A percentile compares a stretch with the other conserved stretches of the same genome.
Conservation (phyloP, 2,888 invertebrate genomes). For the Drosophila melanosoma region DNA sequence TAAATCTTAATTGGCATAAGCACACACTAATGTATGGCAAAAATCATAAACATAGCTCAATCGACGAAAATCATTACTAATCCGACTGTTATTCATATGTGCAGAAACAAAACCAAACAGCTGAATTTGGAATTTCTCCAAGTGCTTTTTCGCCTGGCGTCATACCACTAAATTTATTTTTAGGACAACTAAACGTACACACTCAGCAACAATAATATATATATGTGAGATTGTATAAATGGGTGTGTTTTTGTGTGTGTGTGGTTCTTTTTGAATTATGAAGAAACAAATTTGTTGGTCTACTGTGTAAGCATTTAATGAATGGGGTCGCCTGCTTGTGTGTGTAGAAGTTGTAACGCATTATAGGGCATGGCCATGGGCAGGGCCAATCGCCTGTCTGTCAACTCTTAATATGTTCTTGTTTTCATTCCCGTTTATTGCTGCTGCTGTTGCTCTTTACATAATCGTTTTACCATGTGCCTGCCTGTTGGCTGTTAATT, state of each 20-base stretch:
- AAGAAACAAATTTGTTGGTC: constrained; percentile 54
- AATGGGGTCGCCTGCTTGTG: constrained; percentile 45
- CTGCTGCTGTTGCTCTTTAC: constrained; percentile 53
- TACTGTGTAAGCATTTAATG: constrained; percentile 66
- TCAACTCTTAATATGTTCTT: constrained; percentile 64
- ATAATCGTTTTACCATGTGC: constrained; percentile 73
- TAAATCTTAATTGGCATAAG: constrained; percentile 36
- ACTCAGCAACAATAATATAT: constrained; percentile 47
- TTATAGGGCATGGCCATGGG: constrained; percentile 42
- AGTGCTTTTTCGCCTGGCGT: constrained; percentile 68
- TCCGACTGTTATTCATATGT: constrained; percentile 34
- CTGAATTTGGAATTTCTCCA: constrained; percentile 71
- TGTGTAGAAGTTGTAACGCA: constrained; percentile 47
- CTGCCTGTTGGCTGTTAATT: not conserved
- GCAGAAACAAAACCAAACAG: constrained; percentile 41
- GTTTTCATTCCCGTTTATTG: constrained; percentile 23
- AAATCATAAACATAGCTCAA: constrained; percentile 42
- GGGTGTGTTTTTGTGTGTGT: constrained; percentile 21
- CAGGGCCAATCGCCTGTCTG: constrained; percentile 36
- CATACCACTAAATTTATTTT: constrained; percentile 75
- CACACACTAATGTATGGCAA: constrained; percentile 25
- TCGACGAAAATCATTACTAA: constrained; percentile 43
- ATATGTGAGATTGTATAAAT: constrained; percentile 20
- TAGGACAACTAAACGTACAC: constrained; percentile 70
- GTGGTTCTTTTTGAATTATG: constrained; percentile 61